These are phyloP conservation scores for Cladopsammia gracilis DNA, from an alignment of 64 coral and sea anemone species.

Conservation along the genomic window DNA sequence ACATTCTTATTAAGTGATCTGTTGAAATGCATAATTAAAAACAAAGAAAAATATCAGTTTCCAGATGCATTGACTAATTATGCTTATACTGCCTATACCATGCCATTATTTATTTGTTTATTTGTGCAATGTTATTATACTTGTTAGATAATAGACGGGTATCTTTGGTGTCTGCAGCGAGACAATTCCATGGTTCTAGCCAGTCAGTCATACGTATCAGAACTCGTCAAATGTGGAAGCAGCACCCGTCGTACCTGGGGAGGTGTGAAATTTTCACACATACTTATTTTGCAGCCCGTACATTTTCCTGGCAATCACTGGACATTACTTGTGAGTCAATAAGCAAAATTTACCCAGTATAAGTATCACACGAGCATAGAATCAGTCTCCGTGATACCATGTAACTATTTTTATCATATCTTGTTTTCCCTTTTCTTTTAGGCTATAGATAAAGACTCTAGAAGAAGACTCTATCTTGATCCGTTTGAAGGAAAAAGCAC, in stretches of 20 bases:
- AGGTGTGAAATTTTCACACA: not conserved
- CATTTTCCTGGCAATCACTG: slow-evolving; percentile 34
- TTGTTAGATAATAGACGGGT: too few relatives aligned
- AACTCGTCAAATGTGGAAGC: slow-evolving; percentile 8
- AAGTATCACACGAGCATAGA: too few relatives aligned
- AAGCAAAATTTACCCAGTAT: too few relatives aligned
- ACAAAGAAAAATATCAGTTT: too few relatives aligned
- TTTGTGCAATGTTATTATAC: too few relatives aligned
- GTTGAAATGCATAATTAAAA: too few relatives aligned
- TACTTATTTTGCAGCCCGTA: slow-evolving; percentile 4
- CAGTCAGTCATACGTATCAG: slow-evolving; percentile 7
- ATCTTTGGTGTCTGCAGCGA: too few relatives aligned
- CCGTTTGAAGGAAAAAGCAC: not conserved
- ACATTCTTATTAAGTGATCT: too few relatives aligned
- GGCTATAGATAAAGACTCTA: not conserved
- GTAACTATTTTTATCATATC: not conserved
- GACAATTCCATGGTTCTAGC: not conserved
- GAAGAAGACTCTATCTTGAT: not conserved
- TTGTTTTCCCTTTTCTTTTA: not conserved
- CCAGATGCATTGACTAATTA: too few relatives aligned
- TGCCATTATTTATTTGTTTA: too few relatives aligned
- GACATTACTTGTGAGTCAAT: slow-evolving; percentile 39
- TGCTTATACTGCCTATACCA: too few relatives aligned
- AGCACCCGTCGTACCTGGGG: slow-evolving; percentile 42
- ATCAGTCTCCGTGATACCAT: not conserved